Percentiles rank a stretch among this genome's conserved stretches.
These are phyloP conservation scores for Montipora sp. DNA, from an alignment of 64 coral and sea anemone genomes.

Conservation along the genomic window DNA sequence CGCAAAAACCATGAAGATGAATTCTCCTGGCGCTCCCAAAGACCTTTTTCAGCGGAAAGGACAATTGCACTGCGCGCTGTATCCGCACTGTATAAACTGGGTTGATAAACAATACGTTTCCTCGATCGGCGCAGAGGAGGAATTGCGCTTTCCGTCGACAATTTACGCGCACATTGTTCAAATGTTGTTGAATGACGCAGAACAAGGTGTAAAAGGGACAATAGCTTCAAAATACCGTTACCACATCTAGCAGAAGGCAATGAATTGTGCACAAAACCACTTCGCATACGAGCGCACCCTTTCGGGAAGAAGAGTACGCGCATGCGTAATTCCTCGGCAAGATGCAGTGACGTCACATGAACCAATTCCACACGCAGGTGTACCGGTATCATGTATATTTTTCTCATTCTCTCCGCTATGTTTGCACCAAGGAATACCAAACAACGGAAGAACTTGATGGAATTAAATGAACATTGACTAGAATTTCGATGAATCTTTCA, in stretches of 20 bases:
- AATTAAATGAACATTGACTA: no score
- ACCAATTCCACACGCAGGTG: constrained; percentile 34
- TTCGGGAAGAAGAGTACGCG: background rate
- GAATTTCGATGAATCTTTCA: no score
- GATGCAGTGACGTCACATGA: constrained; percentile 36
- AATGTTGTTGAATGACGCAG: background rate
- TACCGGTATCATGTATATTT: background rate
- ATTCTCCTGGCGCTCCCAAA: background rate
- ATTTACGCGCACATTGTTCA: background rate
- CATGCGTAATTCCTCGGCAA: background rate
- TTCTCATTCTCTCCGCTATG: no score
- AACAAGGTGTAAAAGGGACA: background rate
- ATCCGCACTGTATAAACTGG: background rate
- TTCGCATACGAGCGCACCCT: constrained; percentile 32
- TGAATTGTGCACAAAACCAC: background rate
- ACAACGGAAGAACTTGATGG: no score
- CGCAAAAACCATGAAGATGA: constrained; percentile 18
- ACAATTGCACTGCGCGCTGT: background rate
- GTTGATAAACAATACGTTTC: background rate
- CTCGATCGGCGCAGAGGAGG: background rate
- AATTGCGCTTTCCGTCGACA: background rate
- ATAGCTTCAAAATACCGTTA: background rate
- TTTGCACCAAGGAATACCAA: no score
- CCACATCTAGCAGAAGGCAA: constrained; percentile 24
- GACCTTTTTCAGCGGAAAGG: background rate